Base-by-base conservation (phyloP, 2,888 invertebrate species). In the Nomada fabriciana region DNA sequence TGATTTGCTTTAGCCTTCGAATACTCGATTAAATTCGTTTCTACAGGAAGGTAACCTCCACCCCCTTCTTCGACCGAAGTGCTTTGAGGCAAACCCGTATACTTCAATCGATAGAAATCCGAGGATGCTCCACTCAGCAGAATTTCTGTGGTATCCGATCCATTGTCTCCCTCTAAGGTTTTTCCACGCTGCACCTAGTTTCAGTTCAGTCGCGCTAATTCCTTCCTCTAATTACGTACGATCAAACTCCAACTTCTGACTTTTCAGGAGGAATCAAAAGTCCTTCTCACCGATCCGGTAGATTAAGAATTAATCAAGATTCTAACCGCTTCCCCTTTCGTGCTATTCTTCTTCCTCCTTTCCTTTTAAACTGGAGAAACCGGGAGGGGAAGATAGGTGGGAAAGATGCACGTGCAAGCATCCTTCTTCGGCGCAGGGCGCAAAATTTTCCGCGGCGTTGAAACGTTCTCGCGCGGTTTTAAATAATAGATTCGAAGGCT, bases 161-260 rank as follows among this genome's bases (percentile, higher is more conserved):
- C 65, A 78, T 73, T 78, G 64, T 73, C 78, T 70, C 78, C 10
- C 65, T 15, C 25, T 25, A 50, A 43, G 61, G 50, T 63, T 68
- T 72, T 72, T 63, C 25, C 42, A 29, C 55, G 47, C 42, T 23
- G 52, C 20, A 57, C 25, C 23, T 18, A 15, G 36, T 50, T 68
- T 55, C 65, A 73, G 78, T 78, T 71, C 83, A 73, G 82, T 76
- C 83, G 78, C 73, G 73, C 78, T 82, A 77, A 82, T 80, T 73
- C 63, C 68, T 70, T 78, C 67, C 71, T 84, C 85, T 88, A 90
- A 91, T 90, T 90, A 89, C 86, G 82, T 86, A 74, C 88, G 83
- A 90, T 90, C 85, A 86, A 70, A 60, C n/a, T 52, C 15, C 47
- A 36, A 59, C 52, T 25, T 36, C n/a, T 23, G 52, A 50, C 53